Percentiles rank a stretch among this genome's conserved stretches.
Conservation (phyloP, 92 coral and sea anemone species). For the Phenganax marumi region DNA sequence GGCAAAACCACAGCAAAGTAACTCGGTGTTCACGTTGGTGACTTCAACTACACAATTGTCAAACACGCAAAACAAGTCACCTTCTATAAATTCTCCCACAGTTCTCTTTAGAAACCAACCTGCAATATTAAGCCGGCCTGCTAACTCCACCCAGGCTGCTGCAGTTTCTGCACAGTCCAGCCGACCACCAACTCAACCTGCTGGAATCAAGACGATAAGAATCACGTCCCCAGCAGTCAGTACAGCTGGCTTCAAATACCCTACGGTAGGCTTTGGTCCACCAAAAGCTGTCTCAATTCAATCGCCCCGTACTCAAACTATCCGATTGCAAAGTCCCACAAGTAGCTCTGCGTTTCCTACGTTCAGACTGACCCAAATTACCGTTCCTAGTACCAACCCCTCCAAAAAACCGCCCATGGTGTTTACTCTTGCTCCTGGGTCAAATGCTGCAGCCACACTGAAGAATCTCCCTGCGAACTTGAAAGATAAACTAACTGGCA, state of each 20-base stretch:
- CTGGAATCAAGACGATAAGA: slow-evolving; percentile 5
- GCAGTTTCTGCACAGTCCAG: neutral
- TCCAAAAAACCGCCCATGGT: slow-evolving; percentile 1
- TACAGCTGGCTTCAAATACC: slow-evolving; percentile 1
- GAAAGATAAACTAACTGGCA: slow-evolving; percentile 25
- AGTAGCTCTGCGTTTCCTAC: slow-evolving; percentile 12
- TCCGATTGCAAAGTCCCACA: neutral
- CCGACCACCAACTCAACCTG: neutral
- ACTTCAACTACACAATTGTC: neutral
- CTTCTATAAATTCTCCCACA: too few relatives aligned
- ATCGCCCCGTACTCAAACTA: neutral
- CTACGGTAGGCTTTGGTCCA: neutral
- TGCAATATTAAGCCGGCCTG: too few relatives aligned
- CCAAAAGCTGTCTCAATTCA: slow-evolving; percentile 14
- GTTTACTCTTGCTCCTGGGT: slow-evolving; percentile 30
- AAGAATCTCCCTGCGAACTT: neutral
- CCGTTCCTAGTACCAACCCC: neutral
- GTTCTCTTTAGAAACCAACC: slow-evolving; percentile 9
- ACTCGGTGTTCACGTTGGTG: slow-evolving; percentile 1
- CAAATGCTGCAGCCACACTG: neutral
- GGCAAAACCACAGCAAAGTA: neutral
- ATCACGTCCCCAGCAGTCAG: slow-evolving; percentile 24
- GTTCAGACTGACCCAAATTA: neutral
- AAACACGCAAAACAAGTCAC: neutral
- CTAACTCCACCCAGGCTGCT: neutral